Percentiles rank a stretch among this genome's conserved stretches.
Evolutionary conservation across 2,113 vertebrate species (phyloP).

Genomic region (Galbula dea): DNA sequence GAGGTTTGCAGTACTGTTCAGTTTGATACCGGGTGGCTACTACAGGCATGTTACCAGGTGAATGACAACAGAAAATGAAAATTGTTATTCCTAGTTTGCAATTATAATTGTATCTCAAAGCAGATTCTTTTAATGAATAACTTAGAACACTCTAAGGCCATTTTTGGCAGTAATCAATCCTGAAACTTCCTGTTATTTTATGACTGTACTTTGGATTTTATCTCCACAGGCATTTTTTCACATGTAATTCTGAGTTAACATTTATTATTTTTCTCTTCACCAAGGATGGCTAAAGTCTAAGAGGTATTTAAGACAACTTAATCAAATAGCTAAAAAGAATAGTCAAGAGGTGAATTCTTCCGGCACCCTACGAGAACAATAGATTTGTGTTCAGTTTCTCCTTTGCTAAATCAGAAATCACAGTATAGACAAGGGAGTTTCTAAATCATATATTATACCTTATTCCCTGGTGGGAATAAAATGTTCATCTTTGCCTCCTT

Average conservation of each 20-base stretch:
- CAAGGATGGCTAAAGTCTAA: not conserved
- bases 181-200: not conserved
- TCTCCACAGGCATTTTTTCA: not conserved
- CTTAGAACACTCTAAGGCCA: not conserved
- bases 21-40: not conserved
- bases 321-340: constrained; percentile 34
- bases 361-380: not conserved
- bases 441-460: constrained; percentile 62
- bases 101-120: not conserved
- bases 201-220: not conserved
- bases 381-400: constrained; percentile 33
- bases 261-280: not conserved
- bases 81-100: not conserved
- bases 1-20: fast-evolving
- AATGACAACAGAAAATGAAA: not conserved
- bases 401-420: constrained; percentile 65
- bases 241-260: not conserved
- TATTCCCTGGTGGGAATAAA: constrained; percentile 71
- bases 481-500: constrained; percentile 63
- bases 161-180: not conserved
- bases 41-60: not conserved
- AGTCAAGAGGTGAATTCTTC: constrained; percentile 34
- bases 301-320: constrained; percentile 48
- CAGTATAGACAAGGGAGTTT: constrained; percentile 45
- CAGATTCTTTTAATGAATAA: not conserved